Base-by-base conservation (phyloP, 2,113 vertebrate genomes). In the Cnemophilus loriae region DNA sequence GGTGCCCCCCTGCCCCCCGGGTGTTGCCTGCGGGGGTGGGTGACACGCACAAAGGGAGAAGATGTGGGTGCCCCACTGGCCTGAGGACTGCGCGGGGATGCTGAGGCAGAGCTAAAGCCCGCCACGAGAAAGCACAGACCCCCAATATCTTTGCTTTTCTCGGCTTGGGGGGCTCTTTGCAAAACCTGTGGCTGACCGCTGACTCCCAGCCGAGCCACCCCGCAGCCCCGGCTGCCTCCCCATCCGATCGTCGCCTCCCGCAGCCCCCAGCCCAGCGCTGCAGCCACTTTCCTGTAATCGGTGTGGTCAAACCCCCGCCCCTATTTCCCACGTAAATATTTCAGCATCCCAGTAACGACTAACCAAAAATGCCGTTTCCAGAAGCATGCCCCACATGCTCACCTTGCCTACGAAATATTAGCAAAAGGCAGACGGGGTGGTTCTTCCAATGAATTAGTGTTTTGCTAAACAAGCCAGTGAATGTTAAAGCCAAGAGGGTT, bases 401-500 rank as follows among this genome's bases (percentile, higher is more conserved):
- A 9, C 82, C 90, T 79, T 35, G 53, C 44, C 41, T 39, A 3
- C 16, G 42, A 49, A 88, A 92, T 0, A 2, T 4, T 1, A 53
- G 37, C 37, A 10, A 30, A 57, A 83, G 5, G 37, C 47, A 8
- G 41, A 41, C 18, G 8, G 32, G 52, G 32, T 47, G 33, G 5
- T 70, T 53, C 35, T 78, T 49, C 16, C 35, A 22, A 1, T 88
- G 70, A 95, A 65, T 69, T 74, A 75, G 76, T 85, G 93, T 89
- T 95, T 91, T 84, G 60, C 96, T 94, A 76, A 95, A 89, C 73
- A 65, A 84, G 90, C 50, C 86, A 41, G 69, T 59, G 68, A 95
- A 86, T 10, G 67, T 96, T 81, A 76, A 96, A 97, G 96, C 93
- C 76, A n/a, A 93, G 77, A 96, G 67, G 67, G 22, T 21, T 82